Evolutionary conservation across 2,888 invertebrate genomes (phyloP).

Genomic region (Volucella zonaria): DNA sequence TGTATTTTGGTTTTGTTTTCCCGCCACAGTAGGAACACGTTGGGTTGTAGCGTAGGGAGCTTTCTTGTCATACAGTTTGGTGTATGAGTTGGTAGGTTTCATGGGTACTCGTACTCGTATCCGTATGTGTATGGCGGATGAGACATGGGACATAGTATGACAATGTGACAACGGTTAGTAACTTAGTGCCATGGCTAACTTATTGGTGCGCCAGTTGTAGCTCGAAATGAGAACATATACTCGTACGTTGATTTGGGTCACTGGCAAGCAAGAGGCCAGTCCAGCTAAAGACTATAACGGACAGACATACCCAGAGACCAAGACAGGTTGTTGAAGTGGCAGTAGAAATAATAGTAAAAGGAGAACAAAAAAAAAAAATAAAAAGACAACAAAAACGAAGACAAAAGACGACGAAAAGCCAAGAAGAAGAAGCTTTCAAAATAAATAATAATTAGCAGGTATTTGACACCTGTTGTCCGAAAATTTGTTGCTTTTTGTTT

Average conservation of each 20-base stretch:
- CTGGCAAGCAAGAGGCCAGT: constrained; percentile 33
- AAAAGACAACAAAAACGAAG: constrained; percentile 26
- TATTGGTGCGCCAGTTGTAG: constrained; percentile 54
- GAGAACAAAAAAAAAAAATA: not conserved
- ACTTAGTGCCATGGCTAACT: constrained; percentile 61
- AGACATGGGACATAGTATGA: not conserved
- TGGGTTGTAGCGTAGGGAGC: too few species aligned
- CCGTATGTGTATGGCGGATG: not conserved
- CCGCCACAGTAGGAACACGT: too few species aligned
- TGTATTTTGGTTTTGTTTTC: too few species aligned
- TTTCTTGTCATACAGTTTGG: too few species aligned
- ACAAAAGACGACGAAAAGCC: constrained; percentile 6
- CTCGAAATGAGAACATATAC: constrained; percentile 41
- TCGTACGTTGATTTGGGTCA: constrained; percentile 44
- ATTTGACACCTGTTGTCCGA: constrained; percentile 63
- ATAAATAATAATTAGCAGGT: constrained; percentile 66
- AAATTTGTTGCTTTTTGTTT: not conserved
- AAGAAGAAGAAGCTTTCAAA: constrained; percentile 55
- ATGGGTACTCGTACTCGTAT: too few species aligned
- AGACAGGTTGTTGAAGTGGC: not conserved
- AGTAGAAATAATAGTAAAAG: not conserved
- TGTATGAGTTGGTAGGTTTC: too few species aligned
- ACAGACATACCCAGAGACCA: not conserved
- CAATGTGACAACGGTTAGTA: constrained; percentile 26
- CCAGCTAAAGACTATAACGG: constrained; percentile 11